Percentiles rank a stretch among this genome's conserved stretches.
These are phyloP conservation scores for Leptinotarsa juncta DNA, from an alignment of 2,888 invertebrate species.

Conservation along the genomic window DNA sequence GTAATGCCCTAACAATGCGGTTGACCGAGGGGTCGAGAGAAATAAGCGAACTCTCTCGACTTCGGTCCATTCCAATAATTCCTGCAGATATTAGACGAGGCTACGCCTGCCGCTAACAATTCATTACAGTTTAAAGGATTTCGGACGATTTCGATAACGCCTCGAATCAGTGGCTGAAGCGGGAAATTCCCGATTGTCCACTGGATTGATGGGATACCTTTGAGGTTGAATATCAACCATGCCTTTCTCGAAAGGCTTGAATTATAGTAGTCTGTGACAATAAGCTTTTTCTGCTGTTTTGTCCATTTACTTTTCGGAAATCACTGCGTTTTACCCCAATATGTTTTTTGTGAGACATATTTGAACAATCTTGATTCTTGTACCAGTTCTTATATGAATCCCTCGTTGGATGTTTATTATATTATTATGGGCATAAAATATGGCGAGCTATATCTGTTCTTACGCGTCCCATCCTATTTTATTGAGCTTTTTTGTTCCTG, in stretches of 20 bases:
- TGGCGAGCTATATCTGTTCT: too few species aligned
- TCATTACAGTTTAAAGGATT: constrained; percentile 45
- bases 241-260: not conserved
- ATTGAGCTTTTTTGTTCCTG: too few species aligned
- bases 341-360: too few species aligned
- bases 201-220: not conserved
- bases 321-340: too few species aligned
- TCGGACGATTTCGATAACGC: constrained; percentile 35
- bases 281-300: too few species aligned
- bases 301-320: too few species aligned
- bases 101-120: constrained; percentile 39
- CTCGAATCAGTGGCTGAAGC: constrained; percentile 20
- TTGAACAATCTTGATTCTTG: too few species aligned
- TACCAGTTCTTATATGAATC: too few species aligned
- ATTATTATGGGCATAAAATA: too few species aligned
- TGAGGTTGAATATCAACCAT: constrained; percentile 15
- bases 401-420: too few species aligned
- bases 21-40: constrained; percentile 57
- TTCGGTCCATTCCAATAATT: constrained; percentile 43
- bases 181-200: not conserved
- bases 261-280: too few species aligned
- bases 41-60: constrained; percentile 35
- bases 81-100: constrained; percentile 39
- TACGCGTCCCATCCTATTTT: too few species aligned
- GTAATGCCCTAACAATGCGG: constrained; percentile 61